Percentiles rank a stretch among this genome's conserved stretches.
Evolutionary conservation across 2,113 vertebrate species (phyloP).

Genomic region (Accipiter cooperii): DNA sequence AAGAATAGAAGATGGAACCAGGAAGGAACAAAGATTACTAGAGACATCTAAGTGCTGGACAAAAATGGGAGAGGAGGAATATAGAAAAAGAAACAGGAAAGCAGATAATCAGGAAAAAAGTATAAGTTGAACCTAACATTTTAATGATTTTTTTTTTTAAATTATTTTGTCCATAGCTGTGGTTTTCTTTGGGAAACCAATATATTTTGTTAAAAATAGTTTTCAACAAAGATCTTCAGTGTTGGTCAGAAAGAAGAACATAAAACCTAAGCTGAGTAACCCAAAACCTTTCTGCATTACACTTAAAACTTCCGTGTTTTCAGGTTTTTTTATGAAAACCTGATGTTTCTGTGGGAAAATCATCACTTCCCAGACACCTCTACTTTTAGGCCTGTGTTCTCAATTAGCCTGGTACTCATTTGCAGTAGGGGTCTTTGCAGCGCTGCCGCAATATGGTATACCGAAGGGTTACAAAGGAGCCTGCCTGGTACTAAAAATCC

Average conservation of each 20-base stretch:
- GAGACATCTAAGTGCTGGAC: not conserved
- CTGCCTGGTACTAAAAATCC: not conserved
- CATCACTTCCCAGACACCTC: not conserved
- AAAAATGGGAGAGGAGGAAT: not conserved
- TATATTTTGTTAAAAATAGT: not conserved
- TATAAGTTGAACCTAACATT: not conserved
- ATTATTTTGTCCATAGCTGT: not conserved
- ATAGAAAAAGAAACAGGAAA: not conserved
- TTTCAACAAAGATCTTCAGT: not conserved
- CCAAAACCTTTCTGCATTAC: not conserved
- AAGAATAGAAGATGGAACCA: not conserved
- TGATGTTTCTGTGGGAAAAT: conserved; percentile 26
- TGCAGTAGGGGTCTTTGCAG: not conserved
- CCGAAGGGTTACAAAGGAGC: not conserved
- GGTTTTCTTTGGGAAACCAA: not conserved
- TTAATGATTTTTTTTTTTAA: not conserved
- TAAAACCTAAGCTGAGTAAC: not conserved
- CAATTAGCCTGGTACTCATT: not conserved
- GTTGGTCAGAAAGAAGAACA: not conserved
- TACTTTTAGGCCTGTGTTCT: conserved; percentile 1
- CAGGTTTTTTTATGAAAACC: not conserved
- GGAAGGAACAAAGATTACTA: not conserved
- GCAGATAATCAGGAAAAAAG: not conserved
- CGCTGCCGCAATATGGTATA: not conserved
- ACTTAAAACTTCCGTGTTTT: not conserved